Base-by-base conservation (phyloP, 2,888 invertebrate species). In the Trichopria drosophilae region DNA sequence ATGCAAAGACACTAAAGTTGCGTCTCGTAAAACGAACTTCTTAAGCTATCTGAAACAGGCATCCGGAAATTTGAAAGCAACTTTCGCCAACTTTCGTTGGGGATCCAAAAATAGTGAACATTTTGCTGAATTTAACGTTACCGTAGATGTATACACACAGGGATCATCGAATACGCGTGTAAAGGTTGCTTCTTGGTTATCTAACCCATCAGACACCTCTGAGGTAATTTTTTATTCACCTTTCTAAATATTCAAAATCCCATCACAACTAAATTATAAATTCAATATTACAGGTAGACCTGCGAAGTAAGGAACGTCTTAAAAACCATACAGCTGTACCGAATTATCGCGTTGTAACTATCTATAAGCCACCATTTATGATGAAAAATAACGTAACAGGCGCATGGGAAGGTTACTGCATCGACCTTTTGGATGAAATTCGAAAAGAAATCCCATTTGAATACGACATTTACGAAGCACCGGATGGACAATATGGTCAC, bases 391-490 rank as follows among this genome's bases (percentile, higher is more conserved):
- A 84, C 34, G 80, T 67, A 59, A 79, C 60, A 65, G 72, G 36
- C 55, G 69, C 51, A 51, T 73, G 64, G 69, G 63, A 81, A 60
- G 98, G 98, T 6, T 98, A 96, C 72, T 98, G 97, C 72, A 92
- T 97, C 55, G 97, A 98, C 69, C 80, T 98, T 15, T 86, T 98
- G 23, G 83, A 94, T 62, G 87, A 90, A 73, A 93, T 98, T 47
- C 85, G 89, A 23, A 80, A 86, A 48, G 85, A 88, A 43, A 82
- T 95, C 1, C 84, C 89, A 57, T 96, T 97, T 70, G 93, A 93
- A 65, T 98, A 94, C 72, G 92, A 91, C 66, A 88, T 96, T 57
- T 82, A 84, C 41, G 83, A 90, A 49, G 85, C 86, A 1, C 83
- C 87, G 9, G 94, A 95, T 69, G 85, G 85, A 1, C 84, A 86